Conservation (phyloP, 1,140 invertebrate species). For the Scaptomyza pallida region DNA sequence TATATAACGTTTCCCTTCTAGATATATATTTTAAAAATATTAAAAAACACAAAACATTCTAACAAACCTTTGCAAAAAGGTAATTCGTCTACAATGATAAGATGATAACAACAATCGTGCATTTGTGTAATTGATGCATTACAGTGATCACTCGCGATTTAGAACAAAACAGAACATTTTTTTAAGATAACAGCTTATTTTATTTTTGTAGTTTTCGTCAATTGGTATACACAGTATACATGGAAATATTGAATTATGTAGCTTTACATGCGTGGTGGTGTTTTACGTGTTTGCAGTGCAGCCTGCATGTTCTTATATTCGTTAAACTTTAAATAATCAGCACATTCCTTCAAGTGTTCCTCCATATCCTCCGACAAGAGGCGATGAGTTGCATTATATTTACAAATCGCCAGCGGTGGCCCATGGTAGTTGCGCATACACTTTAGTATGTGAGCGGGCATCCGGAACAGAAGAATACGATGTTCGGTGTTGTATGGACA, state of each 20-base stretch:
- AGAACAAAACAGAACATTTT: too few relatives aligned
- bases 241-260: not conserved
- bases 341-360: conserved; percentile 56
- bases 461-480: conserved; percentile 57
- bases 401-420: conserved; percentile 65
- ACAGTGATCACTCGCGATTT: not conserved
- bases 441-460: conserved; percentile 70
- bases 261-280: not conserved
- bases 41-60: conserved; percentile 7
- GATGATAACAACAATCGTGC: not conserved
- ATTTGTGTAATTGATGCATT: not conserved
- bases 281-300: not conserved
- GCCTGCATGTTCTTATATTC: not conserved
- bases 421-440: conserved; percentile 62
- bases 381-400: conserved; percentile 75
- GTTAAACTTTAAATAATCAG: conserved; percentile 36
- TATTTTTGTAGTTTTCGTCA: not conserved
- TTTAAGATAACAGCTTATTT: too few relatives aligned
- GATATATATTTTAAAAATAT: conserved; percentile 19
- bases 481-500: conserved; percentile 67
- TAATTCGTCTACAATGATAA: not conserved
- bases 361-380: conserved; percentile 58
- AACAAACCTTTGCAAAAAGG: too few relatives aligned
- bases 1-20: conserved; percentile 44
- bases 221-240: not conserved